Base-by-base conservation (phyloP, 2,113 vertebrate species). In the Australoheros scitulus region DNA sequence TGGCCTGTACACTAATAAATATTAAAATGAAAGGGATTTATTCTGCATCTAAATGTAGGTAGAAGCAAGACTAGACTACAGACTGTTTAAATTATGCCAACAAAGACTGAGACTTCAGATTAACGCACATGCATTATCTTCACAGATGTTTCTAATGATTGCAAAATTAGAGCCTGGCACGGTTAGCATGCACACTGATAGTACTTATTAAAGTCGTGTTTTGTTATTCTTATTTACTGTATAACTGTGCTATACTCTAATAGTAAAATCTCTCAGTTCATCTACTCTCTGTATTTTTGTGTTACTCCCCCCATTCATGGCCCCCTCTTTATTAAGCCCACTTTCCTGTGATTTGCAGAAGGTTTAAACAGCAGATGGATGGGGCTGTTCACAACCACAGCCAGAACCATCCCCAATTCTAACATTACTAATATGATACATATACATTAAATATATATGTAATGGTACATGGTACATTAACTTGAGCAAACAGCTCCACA, bases 21-120 rank as follows among this genome's bases (percentile, higher is more conserved):
- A 24, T 4, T 18, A 60, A 26, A 11, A 47, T 60, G 22, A 15
- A n/a, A 60, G 15, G n/a, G 58, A 32, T 50, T 20, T 43, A 7
- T 61, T 15, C 38, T 60, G 26, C 11, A 52, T 32, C 26, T 5
- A 52, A 77, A 32, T 41, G 38, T 32, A 50, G 32, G 22, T 50
- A 32, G 18, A 32, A 61, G 38, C 58, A 20, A 52, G 60, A 65
- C 58, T 68, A 43, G 7, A 26, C 26, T 26, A 64, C 68, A 79
- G 63, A 63, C 50, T 61, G 63, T 82, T 65, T 61, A 15, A 15
- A 59, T 17, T 17, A 18, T 22, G 36, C 47, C 38, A 52, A 77
- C 72, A 78, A 57, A 83, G 14, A 74, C 17, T 55, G 36, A 50
- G 43, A 61, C 4, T 9, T 81, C 64, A 65, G 58, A 81, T 61